phyloP scores from a whole-genome alignment of 2,797 vertebrate genomes.

The Intellagama lesueurii region DNA sequence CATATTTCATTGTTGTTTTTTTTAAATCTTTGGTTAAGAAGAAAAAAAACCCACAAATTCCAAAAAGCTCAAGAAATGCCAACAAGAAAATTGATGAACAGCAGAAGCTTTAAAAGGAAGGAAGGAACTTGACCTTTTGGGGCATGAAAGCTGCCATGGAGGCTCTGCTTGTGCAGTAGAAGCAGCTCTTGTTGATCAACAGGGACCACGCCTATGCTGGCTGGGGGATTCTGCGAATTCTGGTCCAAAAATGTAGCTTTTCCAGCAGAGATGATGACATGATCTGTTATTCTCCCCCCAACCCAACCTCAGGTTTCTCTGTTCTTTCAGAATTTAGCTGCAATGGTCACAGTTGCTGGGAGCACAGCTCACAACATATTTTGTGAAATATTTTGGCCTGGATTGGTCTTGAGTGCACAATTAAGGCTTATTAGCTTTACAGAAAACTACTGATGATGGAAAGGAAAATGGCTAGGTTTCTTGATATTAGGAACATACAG shows the following conservation, averaged over 20 bases:
- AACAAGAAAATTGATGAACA: neutral
- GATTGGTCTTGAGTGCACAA: neutral
- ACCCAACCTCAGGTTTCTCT: neutral
- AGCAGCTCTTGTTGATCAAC: neutral
- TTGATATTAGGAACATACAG: neutral
- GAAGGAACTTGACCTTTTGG: neutral
- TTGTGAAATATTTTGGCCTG: neutral
- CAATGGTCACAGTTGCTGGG: neutral
- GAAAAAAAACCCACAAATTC: neutral
- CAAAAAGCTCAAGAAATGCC: neutral
- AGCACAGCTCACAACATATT: neutral
- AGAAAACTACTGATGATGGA: neutral
- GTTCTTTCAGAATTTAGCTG: neutral
- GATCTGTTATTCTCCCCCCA: neutral
- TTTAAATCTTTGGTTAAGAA: too few species aligned
- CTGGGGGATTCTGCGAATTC: too few species aligned
- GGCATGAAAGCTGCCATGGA: neutral
- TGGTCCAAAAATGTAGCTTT: too few species aligned
- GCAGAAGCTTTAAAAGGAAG: neutral
- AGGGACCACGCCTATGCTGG: too few species aligned
- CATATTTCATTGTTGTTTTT: neutral
- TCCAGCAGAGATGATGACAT: neutral
- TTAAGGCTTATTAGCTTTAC: neutral
- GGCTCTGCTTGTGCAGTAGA: neutral
- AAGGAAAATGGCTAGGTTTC: neutral